Evolutionary conservation across 2,888 invertebrate genomes (phyloP).

Genomic region (Tuta absoluta): DNA sequence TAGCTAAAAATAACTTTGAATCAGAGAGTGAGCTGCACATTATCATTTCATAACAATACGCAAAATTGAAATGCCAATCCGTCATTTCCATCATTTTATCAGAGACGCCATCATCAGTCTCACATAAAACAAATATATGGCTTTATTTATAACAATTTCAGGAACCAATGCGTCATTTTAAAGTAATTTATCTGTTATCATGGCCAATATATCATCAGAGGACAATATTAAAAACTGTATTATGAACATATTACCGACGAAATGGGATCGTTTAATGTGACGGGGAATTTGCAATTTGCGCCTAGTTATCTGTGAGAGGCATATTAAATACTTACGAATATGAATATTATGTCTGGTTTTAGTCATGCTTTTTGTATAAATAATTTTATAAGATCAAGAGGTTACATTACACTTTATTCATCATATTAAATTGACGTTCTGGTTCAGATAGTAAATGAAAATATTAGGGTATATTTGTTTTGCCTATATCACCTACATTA

Average conservation of each 20-base stretch:
- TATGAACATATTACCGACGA: slow-evolving; percentile 17
- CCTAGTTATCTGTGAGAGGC: slow-evolving; percentile 19
- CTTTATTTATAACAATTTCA: slow-evolving; percentile 4
- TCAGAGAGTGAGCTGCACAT: too few relatives aligned
- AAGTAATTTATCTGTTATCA: slow-evolving; percentile 20
- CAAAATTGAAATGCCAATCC: neutral
- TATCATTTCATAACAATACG: too few relatives aligned
- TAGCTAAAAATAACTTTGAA: too few relatives aligned
- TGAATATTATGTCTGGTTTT: neutral
- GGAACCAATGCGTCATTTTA: slow-evolving; percentile 23
- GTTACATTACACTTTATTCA: too few relatives aligned
- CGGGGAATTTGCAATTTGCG: slow-evolving; percentile 27
- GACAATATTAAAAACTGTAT: slow-evolving; percentile 29
- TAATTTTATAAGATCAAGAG: too few relatives aligned
- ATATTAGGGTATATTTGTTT: too few relatives aligned
- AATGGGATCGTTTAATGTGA: slow-evolving; percentile 24
- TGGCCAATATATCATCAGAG: slow-evolving; percentile 26
- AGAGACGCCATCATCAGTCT: slow-evolving; percentile 1
- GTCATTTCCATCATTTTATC: slow-evolving; percentile 2
- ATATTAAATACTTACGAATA: slow-evolving; percentile 23
- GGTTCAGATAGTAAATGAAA: too few relatives aligned
- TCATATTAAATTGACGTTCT: too few relatives aligned
- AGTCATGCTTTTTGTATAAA: too few relatives aligned
- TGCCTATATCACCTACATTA: too few relatives aligned
- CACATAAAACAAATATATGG: slow-evolving; percentile 5